Evolutionary conservation across 2,888 invertebrate genomes (phyloP).

Genomic region (Syritta pipiens): DNA sequence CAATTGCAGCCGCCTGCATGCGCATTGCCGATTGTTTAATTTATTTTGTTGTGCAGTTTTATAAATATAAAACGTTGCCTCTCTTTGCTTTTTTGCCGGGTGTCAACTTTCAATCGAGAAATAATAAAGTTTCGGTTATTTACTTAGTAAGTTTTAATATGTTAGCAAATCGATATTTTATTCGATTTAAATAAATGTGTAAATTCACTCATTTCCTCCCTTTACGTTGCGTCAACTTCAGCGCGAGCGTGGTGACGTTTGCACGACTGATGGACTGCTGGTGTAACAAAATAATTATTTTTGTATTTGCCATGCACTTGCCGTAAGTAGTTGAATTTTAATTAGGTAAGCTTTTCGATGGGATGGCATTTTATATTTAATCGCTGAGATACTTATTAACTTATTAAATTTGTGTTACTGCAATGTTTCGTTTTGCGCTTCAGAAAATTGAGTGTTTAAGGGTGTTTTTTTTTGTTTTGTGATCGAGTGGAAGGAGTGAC

Average conservation of each 20-base stretch:
- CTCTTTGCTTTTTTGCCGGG: slow-evolving; percentile 2
- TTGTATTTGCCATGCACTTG: slow-evolving; percentile 48
- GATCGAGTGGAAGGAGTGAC: too few species aligned
- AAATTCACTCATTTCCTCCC: slow-evolving; percentile 16
- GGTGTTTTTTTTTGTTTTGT: not conserved
- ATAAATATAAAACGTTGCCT: not conserved
- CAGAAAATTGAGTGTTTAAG: not conserved
- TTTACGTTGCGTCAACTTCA: not conserved
- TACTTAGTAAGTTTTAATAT: slow-evolving; percentile 15
- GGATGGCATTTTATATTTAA: slow-evolving; percentile 26
- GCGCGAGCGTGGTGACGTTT: not conserved
- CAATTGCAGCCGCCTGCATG: slow-evolving; percentile 11
- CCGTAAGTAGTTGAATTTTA: slow-evolving; percentile 54
- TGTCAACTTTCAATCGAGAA: slow-evolving; percentile 10
- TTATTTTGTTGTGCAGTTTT: slow-evolving; percentile 2
- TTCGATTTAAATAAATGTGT: slow-evolving; percentile 27
- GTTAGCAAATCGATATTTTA: slow-evolving; percentile 58
- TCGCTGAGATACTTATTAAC: slow-evolving; percentile 25
- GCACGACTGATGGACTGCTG: slow-evolving; percentile 23
- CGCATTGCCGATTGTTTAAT: not conserved
- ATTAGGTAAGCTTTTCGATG: slow-evolving; percentile 42
- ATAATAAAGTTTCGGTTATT: slow-evolving; percentile 25
- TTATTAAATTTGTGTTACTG: slow-evolving; percentile 9
- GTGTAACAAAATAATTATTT: slow-evolving; percentile 48
- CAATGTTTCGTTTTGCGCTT: not conserved